Base-by-base conservation (phyloP, 2,797 vertebrate species). In the Anomalospiza imberbis region DNA sequence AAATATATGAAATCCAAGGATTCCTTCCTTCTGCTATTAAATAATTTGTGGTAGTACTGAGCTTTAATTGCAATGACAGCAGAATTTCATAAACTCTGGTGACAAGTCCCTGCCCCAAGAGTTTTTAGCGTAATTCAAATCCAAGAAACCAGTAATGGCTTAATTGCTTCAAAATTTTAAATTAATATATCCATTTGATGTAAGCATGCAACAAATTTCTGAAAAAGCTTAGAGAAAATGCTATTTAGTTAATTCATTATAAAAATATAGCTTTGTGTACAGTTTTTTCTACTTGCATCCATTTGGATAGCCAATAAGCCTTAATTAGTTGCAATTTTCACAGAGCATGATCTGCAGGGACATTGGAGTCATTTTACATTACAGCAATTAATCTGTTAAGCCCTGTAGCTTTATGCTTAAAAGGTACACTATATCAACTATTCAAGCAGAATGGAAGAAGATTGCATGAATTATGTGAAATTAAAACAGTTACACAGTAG, bases 251-350 rank as follows among this genome's bases (percentile, higher is more conserved):
- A 83, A 66, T 85, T 78, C 5, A 44, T 55, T 65, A 42, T 32
- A 58, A 78, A 21, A 91, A 68, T 84, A 68, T 5, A 72, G 44
- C 26, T 86, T 78, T 60, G 8, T 32, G 10, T 67, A 42, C 7
- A 73, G 63, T 51, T 90, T 67, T 63, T 91, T 85, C 60, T 84
- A 73, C 47, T 92, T 86, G 51, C 36, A 63, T 75, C 74, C 84
- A 70, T 44, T 16, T 73, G 58, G 57, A 78, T 31, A 55, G 53
- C 29, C 67, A 84, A 53, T 3, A 5, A 81, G 36, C 42, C 26
- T 81, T 88, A 93, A 94, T 93, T 94, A 93, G 77, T 14, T 84
- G n/a, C 74, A 76, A 58, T 86, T 96, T 84, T 94, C 76, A 91
- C 55, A 70, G 71, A 87, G 18, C 3, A 12, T 70, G 51, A 88